Percentiles rank a stretch among this genome's conserved stretches.
Conservation (phyloP, 2,888 invertebrate genomes). For the Drosophila testacea region DNA sequence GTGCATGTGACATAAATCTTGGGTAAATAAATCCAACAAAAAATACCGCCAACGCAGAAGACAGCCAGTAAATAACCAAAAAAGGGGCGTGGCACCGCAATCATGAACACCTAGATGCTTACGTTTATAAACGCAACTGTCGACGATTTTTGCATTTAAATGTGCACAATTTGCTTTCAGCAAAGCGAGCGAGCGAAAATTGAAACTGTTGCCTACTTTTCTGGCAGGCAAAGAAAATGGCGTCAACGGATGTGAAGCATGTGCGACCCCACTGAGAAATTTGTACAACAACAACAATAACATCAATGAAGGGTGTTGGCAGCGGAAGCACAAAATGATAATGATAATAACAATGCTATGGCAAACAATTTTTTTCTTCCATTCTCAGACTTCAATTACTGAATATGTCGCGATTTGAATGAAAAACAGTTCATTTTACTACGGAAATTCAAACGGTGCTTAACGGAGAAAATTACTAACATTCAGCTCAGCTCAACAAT, state of each 20-base stretch:
- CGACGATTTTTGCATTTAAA: slow-evolving; percentile 78
- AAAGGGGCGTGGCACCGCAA: slow-evolving; percentile 38
- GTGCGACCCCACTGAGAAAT: slow-evolving; percentile 53
- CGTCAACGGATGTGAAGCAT: slow-evolving; percentile 71
- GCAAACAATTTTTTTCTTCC: slow-evolving; percentile 48
- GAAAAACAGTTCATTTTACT: slow-evolving; percentile 72
- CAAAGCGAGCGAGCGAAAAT: slow-evolving; percentile 21
- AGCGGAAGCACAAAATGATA: slow-evolving; percentile 65
- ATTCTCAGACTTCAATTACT: slow-evolving; percentile 63
- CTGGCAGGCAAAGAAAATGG: slow-evolving; percentile 54
- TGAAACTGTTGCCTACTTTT: slow-evolving; percentile 66
- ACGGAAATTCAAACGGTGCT: slow-evolving; percentile 72
- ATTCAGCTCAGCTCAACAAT: slow-evolving; percentile 14
- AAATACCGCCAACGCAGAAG: slow-evolving; percentile 45
- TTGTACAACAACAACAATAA: slow-evolving; percentile 30
- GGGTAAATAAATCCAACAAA: slow-evolving; percentile 63
- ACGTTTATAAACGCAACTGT: slow-evolving; percentile 60
- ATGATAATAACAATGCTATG: slow-evolving; percentile 74
- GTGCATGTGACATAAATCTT: slow-evolving; percentile 75
- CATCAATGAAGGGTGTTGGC: slow-evolving; percentile 33
- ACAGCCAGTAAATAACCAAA: slow-evolving; percentile 67
- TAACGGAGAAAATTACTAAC: slow-evolving; percentile 16
- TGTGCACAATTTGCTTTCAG: slow-evolving; percentile 67
- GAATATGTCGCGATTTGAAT: slow-evolving; percentile 72
- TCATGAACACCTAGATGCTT: slow-evolving; percentile 69